phyloP scores from a whole-genome alignment of 2,113 vertebrate genomes.

The Periophthalmodon schlosseri region DNA sequence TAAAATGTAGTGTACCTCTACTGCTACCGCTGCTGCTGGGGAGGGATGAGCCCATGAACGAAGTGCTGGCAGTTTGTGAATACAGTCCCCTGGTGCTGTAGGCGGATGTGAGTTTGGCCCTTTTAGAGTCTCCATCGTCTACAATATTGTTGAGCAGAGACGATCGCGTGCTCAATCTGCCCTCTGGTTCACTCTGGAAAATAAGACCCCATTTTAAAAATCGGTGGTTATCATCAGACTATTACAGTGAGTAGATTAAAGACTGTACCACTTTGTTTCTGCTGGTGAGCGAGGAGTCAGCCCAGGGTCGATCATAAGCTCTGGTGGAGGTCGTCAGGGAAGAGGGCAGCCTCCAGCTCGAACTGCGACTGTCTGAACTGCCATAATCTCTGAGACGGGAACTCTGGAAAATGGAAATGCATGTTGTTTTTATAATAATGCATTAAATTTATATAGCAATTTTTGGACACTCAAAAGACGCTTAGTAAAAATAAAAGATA shows the following conservation, averaged over 20 bases:
- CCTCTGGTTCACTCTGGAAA: constrained; percentile 79
- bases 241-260: not conserved
- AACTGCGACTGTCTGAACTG: constrained; percentile 73
- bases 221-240: not conserved
- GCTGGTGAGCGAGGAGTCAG: constrained; percentile 76
- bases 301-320: constrained; percentile 78
- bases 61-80: constrained; percentile 78
- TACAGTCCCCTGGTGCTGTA: constrained; percentile 83
- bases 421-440: too few relatives aligned
- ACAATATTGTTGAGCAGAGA: constrained; percentile 81
- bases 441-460: too few relatives aligned
- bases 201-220: not conserved
- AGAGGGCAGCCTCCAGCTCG: constrained; percentile 80
- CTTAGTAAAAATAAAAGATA: too few relatives aligned
- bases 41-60: constrained; percentile 79
- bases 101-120: constrained; percentile 85
- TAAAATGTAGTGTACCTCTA: constrained; percentile 75
- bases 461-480: too few relatives aligned
- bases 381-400: constrained; percentile 81
- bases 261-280: constrained; percentile 82
- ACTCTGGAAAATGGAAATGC: constrained; percentile 59
- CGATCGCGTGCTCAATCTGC: constrained; percentile 83
- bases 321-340: constrained; percentile 72
- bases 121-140: constrained; percentile 90
- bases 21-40: constrained; percentile 71